Evolutionary conservation across 2,888 invertebrate genomes (phyloP).

Genomic region (Spisula subtruncata): DNA sequence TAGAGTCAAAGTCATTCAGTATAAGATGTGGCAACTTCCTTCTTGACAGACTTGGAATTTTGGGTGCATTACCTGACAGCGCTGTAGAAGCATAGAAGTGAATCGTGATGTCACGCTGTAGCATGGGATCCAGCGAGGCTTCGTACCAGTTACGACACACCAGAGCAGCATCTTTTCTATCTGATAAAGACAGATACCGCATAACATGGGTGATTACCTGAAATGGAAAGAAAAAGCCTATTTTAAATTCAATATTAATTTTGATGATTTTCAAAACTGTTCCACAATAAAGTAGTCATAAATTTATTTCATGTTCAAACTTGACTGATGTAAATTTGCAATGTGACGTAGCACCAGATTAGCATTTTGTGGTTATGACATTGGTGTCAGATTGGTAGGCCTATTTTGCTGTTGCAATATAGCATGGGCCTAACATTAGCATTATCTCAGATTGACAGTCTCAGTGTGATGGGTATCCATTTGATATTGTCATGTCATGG

Average conservation of each 20-base stretch:
- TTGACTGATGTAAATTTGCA: no score
- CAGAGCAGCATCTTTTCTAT: constrained; percentile 91
- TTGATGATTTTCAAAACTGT: neutral
- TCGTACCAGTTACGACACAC: constrained; percentile 91
- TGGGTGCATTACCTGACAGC: constrained; percentile 48
- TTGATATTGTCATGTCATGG: no score
- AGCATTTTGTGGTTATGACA: no score
- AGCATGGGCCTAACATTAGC: no score
- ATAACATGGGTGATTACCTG: constrained; percentile 86
- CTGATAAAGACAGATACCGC: constrained; percentile 89
- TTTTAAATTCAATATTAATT: constrained; percentile 9
- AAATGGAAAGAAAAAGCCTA: constrained; percentile 52
- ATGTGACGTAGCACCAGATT: no score
- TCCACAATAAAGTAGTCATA: neutral
- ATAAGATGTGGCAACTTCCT: constrained; percentile 81
- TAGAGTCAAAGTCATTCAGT: constrained; percentile 82
- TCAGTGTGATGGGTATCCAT: no score
- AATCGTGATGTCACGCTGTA: constrained; percentile 89
- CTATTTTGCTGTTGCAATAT: no score
- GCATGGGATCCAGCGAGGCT: constrained; percentile 90
- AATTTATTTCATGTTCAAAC: no score
- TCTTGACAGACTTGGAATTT: constrained; percentile 67
- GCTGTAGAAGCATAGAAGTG: constrained; percentile 84
- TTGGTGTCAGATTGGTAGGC: no score
- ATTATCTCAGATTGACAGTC: no score